phyloP scores from a whole-genome alignment of 2,888 invertebrate species.

The Epicampocera succincta region DNA sequence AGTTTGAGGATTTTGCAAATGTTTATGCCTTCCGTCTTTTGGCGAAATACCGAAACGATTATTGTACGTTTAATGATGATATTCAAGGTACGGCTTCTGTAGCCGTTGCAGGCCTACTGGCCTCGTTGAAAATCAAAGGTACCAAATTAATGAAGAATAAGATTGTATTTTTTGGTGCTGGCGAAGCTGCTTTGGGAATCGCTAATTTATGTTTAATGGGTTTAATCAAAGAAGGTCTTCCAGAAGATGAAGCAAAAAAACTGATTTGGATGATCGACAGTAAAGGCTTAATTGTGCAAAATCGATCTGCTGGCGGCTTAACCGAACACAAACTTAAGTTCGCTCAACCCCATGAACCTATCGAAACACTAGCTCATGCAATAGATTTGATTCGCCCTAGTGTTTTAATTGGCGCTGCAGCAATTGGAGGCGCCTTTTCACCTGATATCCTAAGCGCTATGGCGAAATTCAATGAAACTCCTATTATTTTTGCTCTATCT shows the following conservation, averaged over 20 bases:
- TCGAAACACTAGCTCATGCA: conserved; percentile 90
- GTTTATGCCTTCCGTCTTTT: conserved; percentile 97
- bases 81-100: conserved; percentile 99
- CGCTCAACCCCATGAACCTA: conserved; percentile 89
- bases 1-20: conserved; percentile 99
- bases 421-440: conserved; percentile 95
- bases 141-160: conserved; percentile 91
- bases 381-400: conserved; percentile 91
- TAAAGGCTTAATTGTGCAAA: conserved; percentile 94
- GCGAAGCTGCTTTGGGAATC: conserved; percentile 97
- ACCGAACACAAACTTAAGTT: conserved; percentile 91
- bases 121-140: conserved; percentile 91
- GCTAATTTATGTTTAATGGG: conserved; percentile 96
- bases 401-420: conserved; percentile 96
- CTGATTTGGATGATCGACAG: conserved; percentile 98
- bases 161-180: conserved; percentile 97
- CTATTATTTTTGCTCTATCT: conserved; percentile 98
- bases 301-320: conserved; percentile 91
- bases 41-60: conserved; percentile 92
- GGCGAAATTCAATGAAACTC: conserved; percentile 90
- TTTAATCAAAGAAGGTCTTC: conserved; percentile 92
- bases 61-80: conserved; percentile 99
- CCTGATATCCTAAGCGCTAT: conserved; percentile 91
- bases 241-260: conserved; percentile 87
- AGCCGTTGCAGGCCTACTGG: conserved; percentile 95